Percentiles rank a stretch among this genome's conserved stretches.
Conservation (phyloP, 2,888 invertebrate species). For the Auanema freiburgensis region DNA sequence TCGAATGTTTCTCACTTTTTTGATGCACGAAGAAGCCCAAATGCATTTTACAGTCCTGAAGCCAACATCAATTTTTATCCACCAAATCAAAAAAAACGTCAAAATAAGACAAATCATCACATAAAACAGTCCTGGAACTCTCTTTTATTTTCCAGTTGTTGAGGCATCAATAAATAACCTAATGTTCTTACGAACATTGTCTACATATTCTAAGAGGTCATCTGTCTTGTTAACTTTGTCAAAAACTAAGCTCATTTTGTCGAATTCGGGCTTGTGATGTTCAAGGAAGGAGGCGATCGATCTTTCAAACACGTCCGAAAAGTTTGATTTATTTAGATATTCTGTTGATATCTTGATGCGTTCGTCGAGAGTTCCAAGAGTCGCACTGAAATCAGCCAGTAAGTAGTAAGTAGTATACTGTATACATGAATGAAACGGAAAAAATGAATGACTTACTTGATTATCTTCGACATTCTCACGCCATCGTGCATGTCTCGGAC, state of each 20-base stretch:
- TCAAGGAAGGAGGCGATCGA: conserved; percentile 13
- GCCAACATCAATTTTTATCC: conserved; percentile 25
- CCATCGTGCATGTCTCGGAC: conserved; percentile 24
- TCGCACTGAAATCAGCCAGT: conserved; percentile 24
- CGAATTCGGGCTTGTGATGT: conserved; percentile 13
- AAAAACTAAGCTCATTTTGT: conserved; percentile 11
- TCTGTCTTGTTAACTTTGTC: conserved; percentile 16
- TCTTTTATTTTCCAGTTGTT: no score
- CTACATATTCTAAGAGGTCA: conserved; percentile 28
- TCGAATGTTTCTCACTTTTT: no score
- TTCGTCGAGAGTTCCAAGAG: conserved; percentile 16
- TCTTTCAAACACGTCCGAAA: conserved; percentile 9
- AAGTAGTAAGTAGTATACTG: conserved; percentile 14
- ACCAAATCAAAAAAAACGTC: conserved; percentile 20
- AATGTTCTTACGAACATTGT: conserved; percentile 27
- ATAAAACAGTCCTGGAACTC: conserved; percentile 17
- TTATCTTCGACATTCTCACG: conserved; percentile 24
- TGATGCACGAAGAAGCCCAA: no score
- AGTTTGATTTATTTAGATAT: conserved; percentile 11
- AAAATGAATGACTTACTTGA: conserved; percentile 26
- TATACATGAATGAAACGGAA: conserved; percentile 7
- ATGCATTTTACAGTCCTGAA: conserved; percentile 13
- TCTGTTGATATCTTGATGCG: conserved; percentile 13
- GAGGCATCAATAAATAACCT: conserved; percentile 26
- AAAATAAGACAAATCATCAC: conserved; percentile 21